A percentile compares a stretch with the other conserved stretches of the same genome.
phyloP scores from a whole-genome alignment of 2,113 vertebrate genomes.

The Tursiops truncatus region DNA sequence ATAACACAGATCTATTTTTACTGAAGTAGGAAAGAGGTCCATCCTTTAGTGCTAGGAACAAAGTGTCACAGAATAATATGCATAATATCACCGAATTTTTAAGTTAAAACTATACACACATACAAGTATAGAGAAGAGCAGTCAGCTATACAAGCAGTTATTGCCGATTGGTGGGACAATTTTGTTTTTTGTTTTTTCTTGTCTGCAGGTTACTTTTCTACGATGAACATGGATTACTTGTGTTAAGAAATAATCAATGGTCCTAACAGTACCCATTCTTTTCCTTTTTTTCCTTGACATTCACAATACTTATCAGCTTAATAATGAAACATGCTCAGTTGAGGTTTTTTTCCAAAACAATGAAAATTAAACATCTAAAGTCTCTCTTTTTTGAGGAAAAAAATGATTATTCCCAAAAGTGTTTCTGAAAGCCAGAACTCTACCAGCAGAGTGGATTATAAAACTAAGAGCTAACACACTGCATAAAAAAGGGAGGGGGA shows the following conservation, averaged over 20 bases:
- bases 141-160: neutral
- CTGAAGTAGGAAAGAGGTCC: slow-evolving; percentile 15
- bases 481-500: neutral
- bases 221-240: slow-evolving; percentile 11
- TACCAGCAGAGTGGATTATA: neutral
- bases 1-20: slow-evolving; percentile 18
- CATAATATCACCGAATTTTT: neutral
- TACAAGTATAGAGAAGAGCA: neutral
- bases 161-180: neutral
- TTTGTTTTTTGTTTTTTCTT: neutral
- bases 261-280: neutral
- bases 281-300: neutral
- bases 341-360: neutral
- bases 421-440: slow-evolving; percentile 25
- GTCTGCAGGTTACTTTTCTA: neutral
- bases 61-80: neutral
- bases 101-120: neutral
- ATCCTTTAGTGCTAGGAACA: neutral
- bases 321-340: neutral
- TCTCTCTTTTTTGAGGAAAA: neutral
- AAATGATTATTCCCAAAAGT: slow-evolving; percentile 9
- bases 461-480: neutral
- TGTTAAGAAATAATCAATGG: neutral
- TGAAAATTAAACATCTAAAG: neutral
- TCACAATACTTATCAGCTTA: slow-evolving; percentile 18